These are phyloP conservation scores for Pithys albifrons DNA, from an alignment of 2,113 vertebrate species.

Conservation along the genomic window DNA sequence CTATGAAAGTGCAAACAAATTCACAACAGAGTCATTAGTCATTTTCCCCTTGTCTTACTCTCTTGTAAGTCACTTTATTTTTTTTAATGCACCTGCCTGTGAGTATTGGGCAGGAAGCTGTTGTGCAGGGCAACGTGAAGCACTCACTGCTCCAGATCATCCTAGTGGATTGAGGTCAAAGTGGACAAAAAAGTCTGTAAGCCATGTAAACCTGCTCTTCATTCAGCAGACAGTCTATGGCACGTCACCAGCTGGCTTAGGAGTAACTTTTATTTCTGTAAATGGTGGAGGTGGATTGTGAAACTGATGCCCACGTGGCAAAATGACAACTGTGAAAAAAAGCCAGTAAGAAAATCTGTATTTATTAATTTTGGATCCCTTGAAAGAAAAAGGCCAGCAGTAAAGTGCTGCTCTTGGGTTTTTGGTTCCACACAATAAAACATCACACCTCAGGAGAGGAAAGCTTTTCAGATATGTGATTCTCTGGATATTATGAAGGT, in stretches of 20 bases:
- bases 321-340: not conserved
- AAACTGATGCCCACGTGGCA: not conserved
- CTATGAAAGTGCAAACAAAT: not conserved
- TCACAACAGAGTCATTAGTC: not conserved
- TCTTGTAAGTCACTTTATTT: not conserved
- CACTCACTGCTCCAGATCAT: not conserved
- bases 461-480: not conserved
- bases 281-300: not conserved
- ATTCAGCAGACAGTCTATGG: not conserved
- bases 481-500: not conserved
- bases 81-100: not conserved
- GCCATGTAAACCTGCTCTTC: not conserved
- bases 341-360: not conserved
- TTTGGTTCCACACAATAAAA: not conserved
- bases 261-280: not conserved
- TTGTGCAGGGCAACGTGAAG: not conserved
- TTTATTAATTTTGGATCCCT: not conserved
- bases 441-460: not conserved
- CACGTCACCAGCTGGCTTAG: not conserved
- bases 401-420: not conserved
- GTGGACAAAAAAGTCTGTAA: not conserved
- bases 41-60: not conserved
- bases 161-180: not conserved
- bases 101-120: not conserved
- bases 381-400: not conserved